Percentiles rank a stretch among this genome's conserved stretches.
phyloP scores from a whole-genome alignment of 2,888 invertebrate species.

The Sialis fuliginosa region DNA sequence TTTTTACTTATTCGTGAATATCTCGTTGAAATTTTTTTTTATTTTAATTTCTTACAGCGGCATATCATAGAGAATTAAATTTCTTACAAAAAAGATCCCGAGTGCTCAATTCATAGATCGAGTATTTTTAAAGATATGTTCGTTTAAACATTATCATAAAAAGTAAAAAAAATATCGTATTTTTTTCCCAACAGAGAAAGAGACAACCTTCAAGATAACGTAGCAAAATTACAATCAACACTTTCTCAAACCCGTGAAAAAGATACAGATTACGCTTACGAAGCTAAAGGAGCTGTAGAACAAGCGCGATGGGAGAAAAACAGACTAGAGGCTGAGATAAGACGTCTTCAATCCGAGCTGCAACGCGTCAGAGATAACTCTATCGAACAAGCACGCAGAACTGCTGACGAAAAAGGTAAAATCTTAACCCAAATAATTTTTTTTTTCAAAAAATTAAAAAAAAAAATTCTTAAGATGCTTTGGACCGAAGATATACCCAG shows the following conservation, averaged over 20 bases:
- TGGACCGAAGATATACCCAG: slow-evolving; percentile 53
- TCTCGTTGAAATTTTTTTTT: no score
- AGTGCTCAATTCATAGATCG: no score
- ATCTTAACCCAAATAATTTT: neutral
- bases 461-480: slow-evolving; percentile 22
- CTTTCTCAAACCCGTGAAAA: slow-evolving; percentile 43
- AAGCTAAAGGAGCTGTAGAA: slow-evolving; percentile 49
- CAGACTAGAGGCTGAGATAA: slow-evolving; percentile 56
- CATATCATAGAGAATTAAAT: no score
- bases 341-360: slow-evolving; percentile 58
- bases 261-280: slow-evolving; percentile 40
- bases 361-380: slow-evolving; percentile 26
- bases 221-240: slow-evolving; percentile 45
- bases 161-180: no score
- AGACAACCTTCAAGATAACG: slow-evolving; percentile 44
- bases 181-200: slow-evolving; percentile 35
- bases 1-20: no score
- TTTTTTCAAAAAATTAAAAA: neutral
- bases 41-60: no score
- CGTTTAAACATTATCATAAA: no score
- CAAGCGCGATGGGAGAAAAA: slow-evolving; percentile 62
- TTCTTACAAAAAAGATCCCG: no score
- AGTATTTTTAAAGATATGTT: no score
- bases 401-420: slow-evolving; percentile 49
- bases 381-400: slow-evolving; percentile 23